Base-by-base conservation (phyloP, 1,140 invertebrate species). In the Arion vulgaris region DNA sequence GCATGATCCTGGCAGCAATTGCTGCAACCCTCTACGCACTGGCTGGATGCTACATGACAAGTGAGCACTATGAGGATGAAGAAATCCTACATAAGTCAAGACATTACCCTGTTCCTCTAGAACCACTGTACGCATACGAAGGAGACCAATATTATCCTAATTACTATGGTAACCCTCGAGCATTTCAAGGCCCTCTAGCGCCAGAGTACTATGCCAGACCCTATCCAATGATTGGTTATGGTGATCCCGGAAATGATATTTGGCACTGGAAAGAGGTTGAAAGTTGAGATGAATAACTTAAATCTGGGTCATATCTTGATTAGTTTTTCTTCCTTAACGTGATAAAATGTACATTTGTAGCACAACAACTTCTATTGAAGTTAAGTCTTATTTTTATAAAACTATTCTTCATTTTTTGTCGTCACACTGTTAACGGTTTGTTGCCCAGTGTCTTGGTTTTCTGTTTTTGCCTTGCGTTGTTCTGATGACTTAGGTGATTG, bases 21-120 rank as follows among this genome's bases (percentile, higher is more conserved):
- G 83, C 88, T 34, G 90, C 89, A 28, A 88, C 87, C 68, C 86
- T 90, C 83, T 91, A 89, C 85, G 86, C 87, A 9, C 74, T 90
- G 19, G 89, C 89, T 57, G 89, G 89, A 51, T 90, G 88, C 80
- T 87, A 87, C 83, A 87, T 91, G 45, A 88, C 86, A 34, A 83
- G 84, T 28, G 85, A 87, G 51, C 80, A 85, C 41, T 89, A 90
- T 77, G 86, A 88, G 53, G 88, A 81, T 49, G 32, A 57, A 0
- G 77, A 73, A 49, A 45, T 69, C 53, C 53, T 85, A 32, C 87
- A 87, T 4, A 89, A 89, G 62, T 80, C 82, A 38, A 85, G 85
- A 34, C 85, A 88, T 32, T 85, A 85, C 69, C 87, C 87, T 1
- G 85, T 88, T 72, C 81, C 81, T 23, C 81, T 87, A 57, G 86